Conservation (phyloP, 2,888 invertebrate species). For the Leptinotarsa rubiginosa region DNA sequence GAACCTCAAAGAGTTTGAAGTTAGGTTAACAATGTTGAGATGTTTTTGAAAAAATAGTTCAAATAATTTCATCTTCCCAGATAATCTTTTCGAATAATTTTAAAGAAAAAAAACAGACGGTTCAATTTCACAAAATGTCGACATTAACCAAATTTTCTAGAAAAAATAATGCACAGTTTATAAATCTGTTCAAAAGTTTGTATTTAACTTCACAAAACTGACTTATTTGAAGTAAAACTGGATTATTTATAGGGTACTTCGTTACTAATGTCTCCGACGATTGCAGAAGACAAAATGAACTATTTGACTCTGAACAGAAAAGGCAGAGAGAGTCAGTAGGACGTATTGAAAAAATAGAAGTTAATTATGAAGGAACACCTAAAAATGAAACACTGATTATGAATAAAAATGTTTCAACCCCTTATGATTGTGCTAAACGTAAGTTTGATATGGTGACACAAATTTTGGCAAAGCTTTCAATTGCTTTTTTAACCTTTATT, state of each 20-base stretch:
- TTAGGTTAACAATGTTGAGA: background rate
- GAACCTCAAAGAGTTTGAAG: background rate
- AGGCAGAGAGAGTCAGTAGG: constrained; percentile 81
- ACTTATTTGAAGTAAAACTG: background rate
- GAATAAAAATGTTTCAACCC: constrained; percentile 94
- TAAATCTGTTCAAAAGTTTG: constrained; percentile 12
- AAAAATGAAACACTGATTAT: constrained; percentile 83
- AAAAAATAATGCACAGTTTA: constrained; percentile 11
- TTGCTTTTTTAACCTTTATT: too few species aligned
- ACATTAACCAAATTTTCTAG: constrained; percentile 8
- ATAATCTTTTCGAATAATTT: too few species aligned
- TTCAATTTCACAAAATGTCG: background rate
- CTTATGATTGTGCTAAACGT: constrained; percentile 92
- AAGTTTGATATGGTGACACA: constrained; percentile 58
- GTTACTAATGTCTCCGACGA: constrained; percentile 40
- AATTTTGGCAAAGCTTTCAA: too few species aligned
- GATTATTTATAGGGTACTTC: constrained; percentile 23
- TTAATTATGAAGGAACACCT: constrained; percentile 81
- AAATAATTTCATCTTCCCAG: too few species aligned
- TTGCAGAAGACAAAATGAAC: constrained; percentile 70
- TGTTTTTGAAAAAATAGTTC: background rate
- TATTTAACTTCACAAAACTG: background rate
- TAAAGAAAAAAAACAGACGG: background rate
- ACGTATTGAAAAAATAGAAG: constrained; percentile 91
- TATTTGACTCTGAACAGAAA: constrained; percentile 83